Evolutionary conservation across 1,140 invertebrate genomes (phyloP), one percentile per base, ranked within the genome.

Genomic region (Bombus vancouverensis): DNA sequence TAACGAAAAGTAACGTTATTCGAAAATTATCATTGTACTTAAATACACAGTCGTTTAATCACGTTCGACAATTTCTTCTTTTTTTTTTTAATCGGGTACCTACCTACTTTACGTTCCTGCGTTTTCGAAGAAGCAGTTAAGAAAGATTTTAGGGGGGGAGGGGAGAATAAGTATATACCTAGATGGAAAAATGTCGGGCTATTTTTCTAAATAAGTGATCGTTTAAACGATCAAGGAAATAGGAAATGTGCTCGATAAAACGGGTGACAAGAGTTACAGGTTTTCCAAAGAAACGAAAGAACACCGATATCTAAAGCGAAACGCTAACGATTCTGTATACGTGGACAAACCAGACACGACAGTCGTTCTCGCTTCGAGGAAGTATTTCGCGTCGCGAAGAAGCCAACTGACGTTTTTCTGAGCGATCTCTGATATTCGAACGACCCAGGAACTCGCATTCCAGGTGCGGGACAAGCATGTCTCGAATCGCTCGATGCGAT

Each of bases 381-480:
- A 71, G 68, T 78, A 78, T 84, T 87, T 81, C 73, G 53, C 78
- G 85, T 73, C 77, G 65, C 73, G 73, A 71, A 76, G 62, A 81
- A 79, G 70, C 80, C 47, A 85, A 37, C 66, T 74, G 78, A 37
- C 42, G 71, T 90, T 90, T 90, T 90, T 88, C 88, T 84, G 62
- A 44, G 2, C 66, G 65, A 75, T 81, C 77, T 74, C 72, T 62
- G 88, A 90, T 89, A 89, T 83, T 87, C 84, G 85, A 89, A 83
- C 85, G 85, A 89, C 47, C 81, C 88, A 72, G 73, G 81, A 87
- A 87, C 85, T 82, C 88, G 88, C 89, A 90, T 90, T 89, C 89
- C 89, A 15, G 28, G 81, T 66, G 89, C 89, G 85, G 80, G 81
- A 89, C 85, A 83, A 89, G 88, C 89, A 65, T 89, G 81, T 87